These are phyloP conservation scores for Muscicapa adusta DNA, from an alignment of 2,113 vertebrate genomes.

Conservation along the genomic window DNA sequence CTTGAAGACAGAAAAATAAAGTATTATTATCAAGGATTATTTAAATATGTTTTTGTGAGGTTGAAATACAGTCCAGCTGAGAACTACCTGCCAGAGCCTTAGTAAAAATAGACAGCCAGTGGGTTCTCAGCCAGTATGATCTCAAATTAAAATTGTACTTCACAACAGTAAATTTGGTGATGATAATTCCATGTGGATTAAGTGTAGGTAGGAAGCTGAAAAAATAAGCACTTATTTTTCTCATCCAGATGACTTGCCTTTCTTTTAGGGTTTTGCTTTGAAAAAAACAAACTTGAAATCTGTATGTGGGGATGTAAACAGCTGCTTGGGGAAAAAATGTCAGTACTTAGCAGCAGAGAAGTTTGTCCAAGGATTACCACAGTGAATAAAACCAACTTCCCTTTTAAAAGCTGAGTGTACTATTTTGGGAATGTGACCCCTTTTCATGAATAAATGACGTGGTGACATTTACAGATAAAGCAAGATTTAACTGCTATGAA, in stretches of 20 bases:
- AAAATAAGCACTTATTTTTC: constrained; percentile 13
- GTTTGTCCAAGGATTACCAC: constrained; percentile 78
- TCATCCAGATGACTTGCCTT: constrained; percentile 35
- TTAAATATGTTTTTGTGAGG: background rate
- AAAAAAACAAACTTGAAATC: constrained; percentile 27
- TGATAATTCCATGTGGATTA: constrained; percentile 54
- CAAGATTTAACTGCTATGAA: constrained; percentile 83
- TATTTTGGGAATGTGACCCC: constrained; percentile 80
- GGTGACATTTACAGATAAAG: constrained; percentile 86
- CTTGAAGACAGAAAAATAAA: constrained; percentile 15
- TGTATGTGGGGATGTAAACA: constrained; percentile 60
- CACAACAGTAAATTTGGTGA: constrained; percentile 44
- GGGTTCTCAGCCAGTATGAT: constrained; percentile 50
- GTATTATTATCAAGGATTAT: constrained; percentile 25
- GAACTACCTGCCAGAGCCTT: constrained; percentile 30
- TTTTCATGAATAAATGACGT: constrained; percentile 84
- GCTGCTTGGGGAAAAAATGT: constrained; percentile 52
- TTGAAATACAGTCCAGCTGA: constrained; percentile 29
- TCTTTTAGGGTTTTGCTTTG: constrained; percentile 57
- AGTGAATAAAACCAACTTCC: constrained; percentile 69
- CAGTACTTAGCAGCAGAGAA: constrained; percentile 69
- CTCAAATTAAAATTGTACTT: constrained; percentile 65
- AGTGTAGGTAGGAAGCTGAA: constrained; percentile 29
- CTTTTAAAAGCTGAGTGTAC: constrained; percentile 66
- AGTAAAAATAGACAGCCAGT: constrained; percentile 27